Percentiles rank a stretch among this genome's conserved stretches.
Conservation (phyloP, 2,113 vertebrate genomes). For the Notechis scutatus region DNA sequence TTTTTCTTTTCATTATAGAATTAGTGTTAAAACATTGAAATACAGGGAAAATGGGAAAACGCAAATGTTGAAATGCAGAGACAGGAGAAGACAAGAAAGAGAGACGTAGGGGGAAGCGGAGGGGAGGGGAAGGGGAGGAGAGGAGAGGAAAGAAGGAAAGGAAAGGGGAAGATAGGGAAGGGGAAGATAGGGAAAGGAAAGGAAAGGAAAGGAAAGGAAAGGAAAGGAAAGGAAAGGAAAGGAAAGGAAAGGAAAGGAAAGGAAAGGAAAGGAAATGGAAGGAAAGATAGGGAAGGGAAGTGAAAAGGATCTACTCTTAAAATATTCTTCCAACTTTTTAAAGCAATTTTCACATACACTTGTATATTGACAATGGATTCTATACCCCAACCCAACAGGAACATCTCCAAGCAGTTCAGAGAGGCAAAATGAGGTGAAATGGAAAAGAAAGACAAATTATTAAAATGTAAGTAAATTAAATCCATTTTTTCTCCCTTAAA, state of each 20-base stretch:
- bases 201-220: background rate
- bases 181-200: fast-evolving
- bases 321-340: slow-evolving; percentile 22
- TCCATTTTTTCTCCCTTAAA: background rate
- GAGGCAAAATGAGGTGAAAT: background rate
- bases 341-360: no score
- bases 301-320: background rate
- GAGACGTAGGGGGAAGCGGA: background rate
- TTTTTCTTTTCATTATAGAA: background rate
- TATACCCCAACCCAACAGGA: background rate
- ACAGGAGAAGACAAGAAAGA: background rate
- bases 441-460: background rate
- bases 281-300: background rate
- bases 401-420: background rate
- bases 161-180: no score
- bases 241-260: background rate
- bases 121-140: no score
- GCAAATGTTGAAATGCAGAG: background rate
- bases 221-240: no score
- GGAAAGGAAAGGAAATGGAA: background rate
- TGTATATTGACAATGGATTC: background rate
- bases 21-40: background rate
- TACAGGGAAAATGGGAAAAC: background rate
- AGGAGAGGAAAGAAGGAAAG: no score
- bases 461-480: background rate